These are phyloP conservation scores for Chionodraco myersi DNA, from an alignment of 2,113 vertebrate genomes.

Conservation along the genomic window DNA sequence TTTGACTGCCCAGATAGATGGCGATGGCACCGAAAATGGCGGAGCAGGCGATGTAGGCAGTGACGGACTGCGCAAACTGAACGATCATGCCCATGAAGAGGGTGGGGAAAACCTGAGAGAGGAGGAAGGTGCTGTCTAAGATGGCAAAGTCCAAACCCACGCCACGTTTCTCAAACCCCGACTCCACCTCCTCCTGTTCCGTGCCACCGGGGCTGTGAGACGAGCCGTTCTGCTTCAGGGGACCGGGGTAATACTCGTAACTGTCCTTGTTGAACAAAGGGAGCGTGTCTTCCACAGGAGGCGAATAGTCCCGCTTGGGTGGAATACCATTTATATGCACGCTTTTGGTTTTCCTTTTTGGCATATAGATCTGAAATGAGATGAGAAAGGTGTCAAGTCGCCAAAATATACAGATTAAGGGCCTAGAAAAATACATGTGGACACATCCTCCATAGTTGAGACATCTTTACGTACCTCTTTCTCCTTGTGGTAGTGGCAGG, in stretches of 20 bases:
- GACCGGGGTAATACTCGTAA: constrained; percentile 52
- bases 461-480: constrained; percentile 72
- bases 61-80: constrained; percentile 84
- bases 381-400: not conserved
- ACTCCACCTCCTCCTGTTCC: constrained; percentile 60
- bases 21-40: constrained; percentile 82
- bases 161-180: constrained; percentile 75
- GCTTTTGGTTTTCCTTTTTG: constrained; percentile 77
- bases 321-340: constrained; percentile 61
- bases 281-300: constrained; percentile 69
- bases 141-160: constrained; percentile 86
- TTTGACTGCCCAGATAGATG: constrained; percentile 79
- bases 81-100: constrained; percentile 87
- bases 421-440: no score
- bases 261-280: constrained; percentile 51
- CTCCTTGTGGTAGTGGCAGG: constrained; percentile 86
- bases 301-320: constrained; percentile 72
- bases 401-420: not conserved
- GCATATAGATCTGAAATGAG: constrained; percentile 82
- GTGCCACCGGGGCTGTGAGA: not conserved
- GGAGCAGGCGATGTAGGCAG: constrained; percentile 83
- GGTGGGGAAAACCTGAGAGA: constrained; percentile 87
- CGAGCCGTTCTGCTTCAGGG: constrained; percentile 57
- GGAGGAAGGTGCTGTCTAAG: constrained; percentile 86
- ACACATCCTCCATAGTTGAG: not conserved